Percentiles rank a stretch among this genome's conserved stretches.
Evolutionary conservation across 2,888 invertebrate species (phyloP).

Genomic region (Catocala sponsa): DNA sequence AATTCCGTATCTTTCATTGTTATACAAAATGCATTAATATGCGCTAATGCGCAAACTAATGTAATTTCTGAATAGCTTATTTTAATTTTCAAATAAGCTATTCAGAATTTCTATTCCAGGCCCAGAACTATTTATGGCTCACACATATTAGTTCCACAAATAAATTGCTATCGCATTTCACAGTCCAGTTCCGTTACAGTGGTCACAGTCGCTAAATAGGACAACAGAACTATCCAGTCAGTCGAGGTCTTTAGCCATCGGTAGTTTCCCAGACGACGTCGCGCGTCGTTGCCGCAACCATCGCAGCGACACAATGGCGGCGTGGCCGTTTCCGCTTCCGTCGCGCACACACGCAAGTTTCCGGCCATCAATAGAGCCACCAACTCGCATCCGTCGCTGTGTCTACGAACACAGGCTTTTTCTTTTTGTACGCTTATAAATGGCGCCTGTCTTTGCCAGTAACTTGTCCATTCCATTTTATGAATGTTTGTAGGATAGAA

Average conservation of each 20-base stretch:
- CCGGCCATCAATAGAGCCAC: slow-evolving; percentile 59
- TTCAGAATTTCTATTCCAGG: no score
- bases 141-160: no score
- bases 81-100: no score
- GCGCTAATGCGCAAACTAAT: no score
- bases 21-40: no score
- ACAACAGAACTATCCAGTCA: slow-evolving; percentile 6
- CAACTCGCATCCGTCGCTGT: slow-evolving; percentile 38
- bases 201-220: background rate
- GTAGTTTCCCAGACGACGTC: slow-evolving; percentile 29
- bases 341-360: slow-evolving; percentile 55
- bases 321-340: slow-evolving; percentile 58
- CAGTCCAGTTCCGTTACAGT: no score
- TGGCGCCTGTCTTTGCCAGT: slow-evolving; percentile 3
- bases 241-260: slow-evolving; percentile 5
- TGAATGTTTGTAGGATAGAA: background rate
- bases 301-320: slow-evolving; percentile 55
- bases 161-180: no score
- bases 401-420: slow-evolving; percentile 30
- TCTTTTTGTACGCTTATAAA: slow-evolving; percentile 17
- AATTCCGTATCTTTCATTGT: no score
- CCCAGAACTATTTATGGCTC: no score
- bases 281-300: slow-evolving; percentile 34
- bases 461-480: background rate
- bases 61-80: no score